A percentile compares a stretch with the other conserved stretches of the same genome.
phyloP scores from a whole-genome alignment of 2,113 vertebrate genomes.

The Scytalopus superciliaris region DNA sequence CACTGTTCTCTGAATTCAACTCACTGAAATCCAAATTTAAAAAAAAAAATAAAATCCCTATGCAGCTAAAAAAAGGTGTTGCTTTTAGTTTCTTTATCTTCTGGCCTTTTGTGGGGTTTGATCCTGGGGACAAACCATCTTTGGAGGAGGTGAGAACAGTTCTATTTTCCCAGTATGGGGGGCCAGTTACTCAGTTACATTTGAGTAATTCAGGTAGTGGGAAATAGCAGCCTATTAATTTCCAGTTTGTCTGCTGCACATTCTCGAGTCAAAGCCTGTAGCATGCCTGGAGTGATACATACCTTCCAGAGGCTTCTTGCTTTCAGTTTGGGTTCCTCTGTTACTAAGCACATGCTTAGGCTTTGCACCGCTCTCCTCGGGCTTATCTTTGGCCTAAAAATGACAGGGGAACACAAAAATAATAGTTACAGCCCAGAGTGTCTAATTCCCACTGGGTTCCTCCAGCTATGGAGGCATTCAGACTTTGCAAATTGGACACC shows the following conservation, averaged over 20 bases:
- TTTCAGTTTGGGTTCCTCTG: conserved; percentile 71
- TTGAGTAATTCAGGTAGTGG: not conserved
- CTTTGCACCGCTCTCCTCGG: conserved; percentile 74
- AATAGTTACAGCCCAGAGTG: not conserved
- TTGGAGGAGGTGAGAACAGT: not conserved
- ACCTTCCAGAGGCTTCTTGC: conserved; percentile 71
- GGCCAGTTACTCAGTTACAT: not conserved
- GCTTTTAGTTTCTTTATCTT: not conserved
- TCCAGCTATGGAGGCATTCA: not conserved
- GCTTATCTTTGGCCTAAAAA: conserved; percentile 77
- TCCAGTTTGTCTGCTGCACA: not conserved
- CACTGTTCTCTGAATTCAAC: not conserved
- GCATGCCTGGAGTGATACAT: not conserved
- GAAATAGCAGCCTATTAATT: conserved; percentile 12
- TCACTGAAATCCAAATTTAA: not conserved
- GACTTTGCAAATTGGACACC: not conserved
- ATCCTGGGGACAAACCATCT: not conserved
- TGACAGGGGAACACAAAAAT: not conserved
- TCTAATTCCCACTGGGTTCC: not conserved
- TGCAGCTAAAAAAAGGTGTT: not conserved
- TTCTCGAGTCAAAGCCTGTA: not conserved
- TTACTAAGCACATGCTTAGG: conserved; percentile 60
- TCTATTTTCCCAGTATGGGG: not conserved
- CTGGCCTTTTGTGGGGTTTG: not conserved
- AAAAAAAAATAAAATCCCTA: not conserved